A percentile compares a stretch with the other conserved stretches of the same genome.
These are phyloP conservation scores for Montipora cactus DNA, from an alignment of 64 coral and sea anemone genomes.

Conservation along the genomic window DNA sequence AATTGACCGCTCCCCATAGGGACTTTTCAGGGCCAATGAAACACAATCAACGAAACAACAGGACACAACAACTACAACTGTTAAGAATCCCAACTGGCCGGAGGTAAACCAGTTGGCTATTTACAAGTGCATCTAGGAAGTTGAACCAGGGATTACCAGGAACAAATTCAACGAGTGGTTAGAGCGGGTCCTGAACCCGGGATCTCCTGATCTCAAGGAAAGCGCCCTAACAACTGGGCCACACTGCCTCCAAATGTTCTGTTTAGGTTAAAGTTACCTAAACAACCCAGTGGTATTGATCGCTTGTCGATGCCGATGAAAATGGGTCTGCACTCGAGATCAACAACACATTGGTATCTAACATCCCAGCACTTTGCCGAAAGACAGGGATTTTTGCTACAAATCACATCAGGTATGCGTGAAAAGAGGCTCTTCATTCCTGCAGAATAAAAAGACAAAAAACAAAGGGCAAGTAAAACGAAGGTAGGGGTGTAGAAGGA, in stretches of 20 bases:
- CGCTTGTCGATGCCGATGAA: slow-evolving; percentile 33
- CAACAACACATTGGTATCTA: slow-evolving; percentile 32
- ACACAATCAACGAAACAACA: too few species aligned
- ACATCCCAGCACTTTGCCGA: slow-evolving; percentile 27
- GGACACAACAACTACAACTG: too few species aligned
- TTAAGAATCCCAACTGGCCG: too few species aligned
- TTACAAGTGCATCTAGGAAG: too few species aligned
- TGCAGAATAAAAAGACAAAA: background rate
- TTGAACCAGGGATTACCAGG: too few species aligned
- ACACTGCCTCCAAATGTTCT: background rate
- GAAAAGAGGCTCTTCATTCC: slow-evolving; percentile 23
- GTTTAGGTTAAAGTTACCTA: background rate
- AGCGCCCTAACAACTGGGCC: too few species aligned
- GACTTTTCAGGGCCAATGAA: too few species aligned
- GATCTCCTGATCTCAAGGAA: too few species aligned
- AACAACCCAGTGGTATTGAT: slow-evolving; percentile 4
- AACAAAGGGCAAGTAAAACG: background rate
- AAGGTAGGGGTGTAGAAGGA: background rate
- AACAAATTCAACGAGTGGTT: too few species aligned
- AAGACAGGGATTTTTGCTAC: slow-evolving; percentile 27
- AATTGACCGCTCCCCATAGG: too few species aligned
- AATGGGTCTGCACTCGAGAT: slow-evolving; percentile 21
- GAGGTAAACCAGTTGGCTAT: too few species aligned
- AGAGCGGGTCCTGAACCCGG: too few species aligned
- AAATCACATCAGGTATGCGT: slow-evolving; percentile 33